These are phyloP conservation scores for Microchrysa polita DNA, from an alignment of 2,888 invertebrate genomes.

Conservation along the genomic window DNA sequence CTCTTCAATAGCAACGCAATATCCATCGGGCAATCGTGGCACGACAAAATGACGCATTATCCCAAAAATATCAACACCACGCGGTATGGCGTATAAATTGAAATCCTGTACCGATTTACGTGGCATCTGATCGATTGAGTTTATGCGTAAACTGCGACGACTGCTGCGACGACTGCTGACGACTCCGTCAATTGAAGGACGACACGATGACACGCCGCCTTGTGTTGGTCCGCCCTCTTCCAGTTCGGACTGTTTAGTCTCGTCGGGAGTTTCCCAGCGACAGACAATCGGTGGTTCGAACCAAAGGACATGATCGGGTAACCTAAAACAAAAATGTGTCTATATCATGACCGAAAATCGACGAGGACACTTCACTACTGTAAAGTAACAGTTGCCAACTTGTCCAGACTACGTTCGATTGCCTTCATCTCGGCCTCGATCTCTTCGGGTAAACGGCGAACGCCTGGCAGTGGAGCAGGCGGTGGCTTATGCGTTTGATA, in stretches of 20 bases:
- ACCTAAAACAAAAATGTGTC: slow-evolving; percentile 61
- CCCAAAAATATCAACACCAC: slow-evolving; percentile 59
- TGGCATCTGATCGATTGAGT: not conserved
- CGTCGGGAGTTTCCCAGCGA: slow-evolving; percentile 71
- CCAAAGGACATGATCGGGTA: slow-evolving; percentile 78
- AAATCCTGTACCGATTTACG: slow-evolving; percentile 60
- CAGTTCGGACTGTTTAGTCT: slow-evolving; percentile 60
- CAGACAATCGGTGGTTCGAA: slow-evolving; percentile 80
- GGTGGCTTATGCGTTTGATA: slow-evolving; percentile 76
- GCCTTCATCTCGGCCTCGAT: slow-evolving; percentile 81
- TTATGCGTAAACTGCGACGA: not conserved
- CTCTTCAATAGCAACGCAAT: slow-evolving; percentile 58
- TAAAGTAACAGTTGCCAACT: slow-evolving; percentile 74
- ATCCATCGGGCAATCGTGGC: slow-evolving; percentile 62
- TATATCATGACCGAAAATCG: not conserved
- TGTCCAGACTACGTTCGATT: slow-evolving; percentile 78
- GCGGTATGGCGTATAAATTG: slow-evolving; percentile 60
- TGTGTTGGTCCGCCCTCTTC: slow-evolving; percentile 52
- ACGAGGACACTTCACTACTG: slow-evolving; percentile 67
- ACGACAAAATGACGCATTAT: slow-evolving; percentile 61
- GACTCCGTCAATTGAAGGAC: not conserved
- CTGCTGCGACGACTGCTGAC: not conserved
- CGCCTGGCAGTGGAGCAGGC: slow-evolving; percentile 71
- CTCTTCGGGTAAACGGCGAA: slow-evolving; percentile 78
- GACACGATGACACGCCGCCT: not conserved